Evolutionary conservation across 2,888 invertebrate genomes (phyloP).

Genomic region (Mimachlamys varia): DNA sequence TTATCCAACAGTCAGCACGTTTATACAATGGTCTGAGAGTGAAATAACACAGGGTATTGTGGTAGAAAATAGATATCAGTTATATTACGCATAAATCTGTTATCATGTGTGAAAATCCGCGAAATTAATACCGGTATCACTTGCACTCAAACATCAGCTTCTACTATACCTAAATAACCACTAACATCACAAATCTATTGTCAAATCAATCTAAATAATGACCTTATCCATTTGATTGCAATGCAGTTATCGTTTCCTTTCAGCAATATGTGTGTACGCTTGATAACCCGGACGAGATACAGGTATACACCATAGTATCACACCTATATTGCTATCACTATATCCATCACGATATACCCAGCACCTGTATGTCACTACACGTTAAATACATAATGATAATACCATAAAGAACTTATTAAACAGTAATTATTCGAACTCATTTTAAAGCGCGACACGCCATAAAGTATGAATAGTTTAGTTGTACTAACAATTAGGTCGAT

Average conservation of each 20-base stretch:
- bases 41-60: no score
- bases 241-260: background rate
- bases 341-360: background rate
- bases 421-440: no score
- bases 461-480: no score
- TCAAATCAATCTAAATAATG: background rate
- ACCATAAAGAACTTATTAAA: no score
- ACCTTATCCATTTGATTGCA: background rate
- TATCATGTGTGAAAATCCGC: background rate
- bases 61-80: no score
- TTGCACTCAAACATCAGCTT: background rate
- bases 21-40: no score
- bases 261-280: background rate
- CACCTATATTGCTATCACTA: background rate
- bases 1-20: no score
- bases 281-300: background rate
- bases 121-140: background rate
- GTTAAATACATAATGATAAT: no score
- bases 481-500: no score
- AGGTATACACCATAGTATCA: background rate
- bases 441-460: no score
- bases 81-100: no score
- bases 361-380: background rate
- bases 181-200: no score
- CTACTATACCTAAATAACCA: background rate